Evolutionary conservation across 2,888 invertebrate species (phyloP).

Genomic region (Pseudococcus longispinus): DNA sequence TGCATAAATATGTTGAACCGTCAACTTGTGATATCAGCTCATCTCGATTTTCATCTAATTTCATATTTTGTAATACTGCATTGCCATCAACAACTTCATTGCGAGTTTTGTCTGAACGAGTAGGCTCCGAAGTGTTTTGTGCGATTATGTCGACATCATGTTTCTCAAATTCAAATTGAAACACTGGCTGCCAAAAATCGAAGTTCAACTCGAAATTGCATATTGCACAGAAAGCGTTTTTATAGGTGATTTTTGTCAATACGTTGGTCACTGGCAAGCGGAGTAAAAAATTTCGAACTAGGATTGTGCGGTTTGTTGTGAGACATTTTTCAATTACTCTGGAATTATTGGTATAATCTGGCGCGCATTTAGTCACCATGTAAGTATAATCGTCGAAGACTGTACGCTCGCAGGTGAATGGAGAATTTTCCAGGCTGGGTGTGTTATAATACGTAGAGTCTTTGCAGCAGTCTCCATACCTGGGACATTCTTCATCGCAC

Average conservation of each 20-base stretch:
- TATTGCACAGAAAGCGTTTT: slow-evolving; percentile 64
- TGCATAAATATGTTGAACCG: neutral
- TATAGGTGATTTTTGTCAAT: slow-evolving; percentile 61
- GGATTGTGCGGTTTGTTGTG: slow-evolving; percentile 59
- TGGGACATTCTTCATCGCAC: slow-evolving; percentile 64
- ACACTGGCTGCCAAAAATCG: neutral
- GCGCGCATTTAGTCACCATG: slow-evolving; percentile 64
- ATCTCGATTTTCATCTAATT: neutral
- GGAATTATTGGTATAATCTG: slow-evolving; percentile 61
- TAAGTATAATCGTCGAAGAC: slow-evolving; percentile 64
- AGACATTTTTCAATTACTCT: slow-evolving; percentile 59
- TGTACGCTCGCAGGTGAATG: slow-evolving; percentile 63
- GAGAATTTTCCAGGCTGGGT: slow-evolving; percentile 61
- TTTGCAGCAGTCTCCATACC: slow-evolving; percentile 65
- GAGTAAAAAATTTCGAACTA: slow-evolving; percentile 57
- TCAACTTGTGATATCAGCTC: neutral
- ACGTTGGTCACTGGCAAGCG: slow-evolving; percentile 61
- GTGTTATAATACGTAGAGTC: slow-evolving; percentile 62
- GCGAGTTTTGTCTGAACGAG: neutral
- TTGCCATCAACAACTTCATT: no score
- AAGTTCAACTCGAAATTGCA: slow-evolving; percentile 62
- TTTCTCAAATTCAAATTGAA: neutral
- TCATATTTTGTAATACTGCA: neutral
- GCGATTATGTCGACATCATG: neutral
- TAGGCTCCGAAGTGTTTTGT: neutral